Evolutionary conservation across 2,113 vertebrate genomes (phyloP), one percentile per base, ranked within the genome.

Genomic region (Dascyllus trimaculatus): DNA sequence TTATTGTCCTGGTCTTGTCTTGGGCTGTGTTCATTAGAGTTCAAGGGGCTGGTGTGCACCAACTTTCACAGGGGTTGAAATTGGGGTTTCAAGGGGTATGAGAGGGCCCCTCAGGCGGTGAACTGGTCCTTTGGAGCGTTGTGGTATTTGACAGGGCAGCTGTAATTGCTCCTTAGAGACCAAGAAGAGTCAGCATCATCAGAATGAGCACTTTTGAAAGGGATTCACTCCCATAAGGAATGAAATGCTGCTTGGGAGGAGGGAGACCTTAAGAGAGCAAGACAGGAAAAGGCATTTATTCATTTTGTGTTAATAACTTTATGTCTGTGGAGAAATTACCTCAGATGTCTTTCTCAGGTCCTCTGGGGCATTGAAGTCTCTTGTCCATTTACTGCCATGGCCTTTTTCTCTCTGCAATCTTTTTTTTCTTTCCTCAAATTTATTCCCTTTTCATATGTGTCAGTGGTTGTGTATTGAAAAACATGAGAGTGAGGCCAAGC

Each of bases 121-220:
- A 87, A 85, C 81, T 80, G 75, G 84, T 85, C 79, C 89, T 91
- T 86, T 85, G 75, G 86, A 89, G 86, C 71, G 2, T 75, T 82
- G 82, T 82, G 84, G 85, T 88, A 82, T 94, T 92, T 93, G 91
- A 92, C 90, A 92, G 87, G 85, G 82, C 81, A 85, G 75, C 88
- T 80, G 61, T 93, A 93, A 93, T 93, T 92, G 93, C 90, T 85
- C 93, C 91, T 63, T 54, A 21, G 93, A 91, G 92, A 93, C 85
- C 70, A 14, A 76, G 78, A 90, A 61, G 75, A 87, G 90, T 80
- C 85, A 60, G 80, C 82, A 79, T 79, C 82, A 68, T 93, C 80
- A 91, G 91, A 89, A 91, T 53, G 75, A 71, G 79, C 68, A 75
- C 71, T 70, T 88, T 78, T 89, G 79, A 92, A 86, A 87, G 73